phyloP scores from a whole-genome alignment of 2,888 invertebrate species.

The Chrysina gloriosa region DNA sequence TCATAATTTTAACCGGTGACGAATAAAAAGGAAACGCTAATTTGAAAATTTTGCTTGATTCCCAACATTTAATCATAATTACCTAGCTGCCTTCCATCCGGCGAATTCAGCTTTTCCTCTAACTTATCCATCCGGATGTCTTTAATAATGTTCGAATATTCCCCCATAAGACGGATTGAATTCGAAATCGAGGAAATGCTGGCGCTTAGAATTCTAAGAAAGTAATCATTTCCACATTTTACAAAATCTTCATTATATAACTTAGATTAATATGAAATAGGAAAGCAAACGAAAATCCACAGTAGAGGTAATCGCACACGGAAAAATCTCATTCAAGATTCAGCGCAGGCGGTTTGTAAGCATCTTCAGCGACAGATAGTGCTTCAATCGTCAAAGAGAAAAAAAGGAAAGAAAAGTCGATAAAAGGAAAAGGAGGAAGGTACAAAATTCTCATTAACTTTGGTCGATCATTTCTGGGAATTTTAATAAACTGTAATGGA shows the following conservation, averaged over 20 bases:
- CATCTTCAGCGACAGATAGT: neutral
- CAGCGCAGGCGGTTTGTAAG: neutral
- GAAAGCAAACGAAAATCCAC: conserved; percentile 26
- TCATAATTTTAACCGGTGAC: too few species aligned
- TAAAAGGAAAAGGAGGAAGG: neutral
- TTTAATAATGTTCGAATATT: conserved; percentile 21
- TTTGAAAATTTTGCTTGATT: conserved; percentile 14
- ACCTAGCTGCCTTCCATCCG: conserved; percentile 1
- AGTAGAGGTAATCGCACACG: conserved; percentile 1
- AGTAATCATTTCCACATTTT: conserved; percentile 44
- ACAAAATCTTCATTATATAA: conserved; percentile 45
- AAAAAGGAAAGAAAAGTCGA: neutral
- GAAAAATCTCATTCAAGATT: conserved; percentile 15
- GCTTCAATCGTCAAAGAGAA: conserved; percentile 3
- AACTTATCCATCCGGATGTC: conserved; percentile 18
- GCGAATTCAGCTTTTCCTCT: neutral
- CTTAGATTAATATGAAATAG: conserved; percentile 45
- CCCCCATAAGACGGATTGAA: conserved; percentile 17
- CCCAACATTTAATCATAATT: conserved; percentile 15
- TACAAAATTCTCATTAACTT: conserved; percentile 30
- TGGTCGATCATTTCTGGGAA: conserved; percentile 13
- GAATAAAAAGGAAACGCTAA: neutral
- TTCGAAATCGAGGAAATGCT: conserved; percentile 7
- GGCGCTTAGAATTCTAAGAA: conserved; percentile 31
- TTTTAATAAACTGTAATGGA: conserved; percentile 32